A percentile compares a stretch with the other conserved stretches of the same genome.
These are phyloP conservation scores for Copidosoma aretas DNA, from an alignment of 2,888 invertebrate species.

Conservation along the genomic window DNA sequence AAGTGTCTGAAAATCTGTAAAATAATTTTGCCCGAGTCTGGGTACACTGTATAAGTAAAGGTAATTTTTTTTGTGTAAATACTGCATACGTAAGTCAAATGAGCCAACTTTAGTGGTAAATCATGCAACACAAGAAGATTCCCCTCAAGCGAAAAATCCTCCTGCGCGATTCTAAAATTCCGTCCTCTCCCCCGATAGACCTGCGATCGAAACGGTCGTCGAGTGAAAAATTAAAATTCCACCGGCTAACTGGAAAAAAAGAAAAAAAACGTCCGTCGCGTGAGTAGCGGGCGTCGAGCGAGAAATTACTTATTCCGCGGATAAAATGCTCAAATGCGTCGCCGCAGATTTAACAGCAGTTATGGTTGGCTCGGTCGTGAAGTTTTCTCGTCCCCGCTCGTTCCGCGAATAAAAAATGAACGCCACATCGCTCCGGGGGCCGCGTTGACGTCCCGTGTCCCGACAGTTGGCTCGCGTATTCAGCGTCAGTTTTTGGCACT, in stretches of 20 bases:
- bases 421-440: constrained; percentile 6
- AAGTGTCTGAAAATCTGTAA: too few species aligned
- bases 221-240: constrained; percentile 4
- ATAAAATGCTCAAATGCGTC: constrained; percentile 2
- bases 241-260: constrained; percentile 26
- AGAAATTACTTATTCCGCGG: constrained; percentile 1
- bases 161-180: too few species aligned
- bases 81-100: too few species aligned
- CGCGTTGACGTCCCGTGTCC: constrained; percentile 1
- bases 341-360: background rate
- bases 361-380: constrained; percentile 9
- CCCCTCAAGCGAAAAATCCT: too few species aligned
- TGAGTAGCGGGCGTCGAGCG: background rate
- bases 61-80: too few species aligned
- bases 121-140: too few species aligned
- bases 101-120: too few species aligned
- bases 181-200: too few species aligned
- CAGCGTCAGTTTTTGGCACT: background rate
- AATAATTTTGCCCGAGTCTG: too few species aligned
- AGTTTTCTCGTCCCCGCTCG: background rate
- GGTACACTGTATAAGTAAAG: too few species aligned
- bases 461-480: background rate
- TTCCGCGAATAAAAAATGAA: constrained; percentile 11
- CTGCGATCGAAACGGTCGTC: too few species aligned
- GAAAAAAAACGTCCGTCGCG: background rate